These are phyloP conservation scores for Thumatha senex DNA, from an alignment of 2,888 invertebrate species.

Conservation along the genomic window DNA sequence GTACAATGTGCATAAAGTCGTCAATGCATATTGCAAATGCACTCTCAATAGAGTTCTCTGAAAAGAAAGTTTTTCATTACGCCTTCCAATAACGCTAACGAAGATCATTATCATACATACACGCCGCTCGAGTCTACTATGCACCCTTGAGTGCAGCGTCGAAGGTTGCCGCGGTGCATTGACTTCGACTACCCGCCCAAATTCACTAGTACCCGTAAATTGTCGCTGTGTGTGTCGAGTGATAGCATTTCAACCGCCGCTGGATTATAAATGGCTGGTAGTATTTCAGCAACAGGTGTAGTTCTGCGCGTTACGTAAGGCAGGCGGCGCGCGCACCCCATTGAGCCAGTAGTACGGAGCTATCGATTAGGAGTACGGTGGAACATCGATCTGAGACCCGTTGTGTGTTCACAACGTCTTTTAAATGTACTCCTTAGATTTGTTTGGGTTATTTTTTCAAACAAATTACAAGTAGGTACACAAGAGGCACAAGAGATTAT, in stretches of 20 bases:
- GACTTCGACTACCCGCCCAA: slow-evolving; percentile 66
- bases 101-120: slow-evolving; percentile 75
- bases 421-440: slow-evolving; percentile 59
- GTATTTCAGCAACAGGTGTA: slow-evolving; percentile 78
- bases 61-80: slow-evolving; percentile 46
- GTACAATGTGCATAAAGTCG: no score
- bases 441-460: slow-evolving; percentile 42
- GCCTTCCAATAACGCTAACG: slow-evolving; percentile 61
- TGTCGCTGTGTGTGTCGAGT: slow-evolving; percentile 29
- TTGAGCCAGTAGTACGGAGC: slow-evolving; percentile 72
- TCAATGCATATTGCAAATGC: no score
- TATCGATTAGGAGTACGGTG: slow-evolving; percentile 75
- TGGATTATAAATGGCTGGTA: slow-evolving; percentile 72
- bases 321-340: slow-evolving; percentile 75
- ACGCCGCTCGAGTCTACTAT: slow-evolving; percentile 63
- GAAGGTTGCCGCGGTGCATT: slow-evolving; percentile 80
- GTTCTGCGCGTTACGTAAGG: slow-evolving; percentile 77
- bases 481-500: neutral
- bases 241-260: slow-evolving; percentile 46
- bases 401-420: slow-evolving; percentile 62
- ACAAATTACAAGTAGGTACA: slow-evolving; percentile 42
- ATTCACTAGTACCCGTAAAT: slow-evolving; percentile 37
- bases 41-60: no score
- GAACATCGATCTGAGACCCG: slow-evolving; percentile 64
- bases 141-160: slow-evolving; percentile 80